Conservation (phyloP, 2,797 vertebrate species). For the Rhinogobio ventralis region DNA sequence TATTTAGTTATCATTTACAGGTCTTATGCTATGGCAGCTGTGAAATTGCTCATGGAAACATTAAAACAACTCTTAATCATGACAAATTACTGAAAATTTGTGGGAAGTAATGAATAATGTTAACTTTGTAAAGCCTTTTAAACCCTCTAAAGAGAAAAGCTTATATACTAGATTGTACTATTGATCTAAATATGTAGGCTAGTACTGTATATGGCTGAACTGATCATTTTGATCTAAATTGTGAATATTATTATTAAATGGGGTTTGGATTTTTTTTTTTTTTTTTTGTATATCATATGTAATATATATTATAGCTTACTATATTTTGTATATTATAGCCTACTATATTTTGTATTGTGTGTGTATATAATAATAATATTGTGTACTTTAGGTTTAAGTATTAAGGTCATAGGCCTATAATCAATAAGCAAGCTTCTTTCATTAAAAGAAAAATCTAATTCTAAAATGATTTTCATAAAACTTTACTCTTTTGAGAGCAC, state of each 20-base stretch:
- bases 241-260: background rate
- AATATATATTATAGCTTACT: no score
- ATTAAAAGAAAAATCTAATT: background rate
- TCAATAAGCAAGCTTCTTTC: background rate
- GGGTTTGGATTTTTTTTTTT: no score
- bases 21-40: background rate
- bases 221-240: background rate
- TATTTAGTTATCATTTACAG: background rate
- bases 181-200: background rate
- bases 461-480: background rate
- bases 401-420: background rate
- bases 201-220: background rate
- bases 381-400: background rate
- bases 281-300: background rate
- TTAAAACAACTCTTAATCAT: background rate
- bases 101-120: background rate
- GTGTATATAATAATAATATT: no score
- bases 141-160: no score
- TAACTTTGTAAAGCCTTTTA: background rate
- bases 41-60: background rate
- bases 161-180: background rate
- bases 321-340: no score
- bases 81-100: background rate
- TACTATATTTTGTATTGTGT: no score
- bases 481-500: background rate